Percentiles rank a stretch among this genome's conserved stretches.
These are phyloP conservation scores for Nomia melanderi DNA, from an alignment of 1,140 invertebrate species.

Conservation along the genomic window DNA sequence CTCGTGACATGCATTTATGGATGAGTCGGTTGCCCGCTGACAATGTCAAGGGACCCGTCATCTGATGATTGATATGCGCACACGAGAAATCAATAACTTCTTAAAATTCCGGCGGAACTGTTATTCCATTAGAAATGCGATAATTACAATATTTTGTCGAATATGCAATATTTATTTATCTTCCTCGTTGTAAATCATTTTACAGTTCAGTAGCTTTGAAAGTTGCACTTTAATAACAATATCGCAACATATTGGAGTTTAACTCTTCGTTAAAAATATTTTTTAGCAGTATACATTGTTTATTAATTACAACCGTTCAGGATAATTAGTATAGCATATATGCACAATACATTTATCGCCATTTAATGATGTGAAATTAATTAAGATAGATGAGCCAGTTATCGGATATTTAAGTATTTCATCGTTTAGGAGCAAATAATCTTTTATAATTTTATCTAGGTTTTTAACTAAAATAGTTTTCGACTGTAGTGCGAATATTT, in stretches of 20 bases:
- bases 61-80: background rate
- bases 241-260: no score
- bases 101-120: background rate
- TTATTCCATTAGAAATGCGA: background rate
- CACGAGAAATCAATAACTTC: background rate
- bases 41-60: background rate
- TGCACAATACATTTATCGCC: no score
- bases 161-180: no score
- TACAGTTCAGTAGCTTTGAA: background rate
- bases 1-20: background rate
- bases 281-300: no score
- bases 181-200: background rate
- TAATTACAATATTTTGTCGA: background rate
- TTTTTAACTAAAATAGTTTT: no score
- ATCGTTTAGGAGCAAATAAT: no score
- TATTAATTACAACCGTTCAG: background rate
- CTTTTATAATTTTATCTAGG: no score
- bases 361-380: background rate
- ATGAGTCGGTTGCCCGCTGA: background rate
- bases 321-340: background rate
- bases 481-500: no score
- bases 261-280: no score
- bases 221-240: no score
- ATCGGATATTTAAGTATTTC: no score
- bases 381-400: no score